These are phyloP conservation scores for Anser brachyrhynchus DNA, from an alignment of 2,113 vertebrate species.

Conservation along the genomic window DNA sequence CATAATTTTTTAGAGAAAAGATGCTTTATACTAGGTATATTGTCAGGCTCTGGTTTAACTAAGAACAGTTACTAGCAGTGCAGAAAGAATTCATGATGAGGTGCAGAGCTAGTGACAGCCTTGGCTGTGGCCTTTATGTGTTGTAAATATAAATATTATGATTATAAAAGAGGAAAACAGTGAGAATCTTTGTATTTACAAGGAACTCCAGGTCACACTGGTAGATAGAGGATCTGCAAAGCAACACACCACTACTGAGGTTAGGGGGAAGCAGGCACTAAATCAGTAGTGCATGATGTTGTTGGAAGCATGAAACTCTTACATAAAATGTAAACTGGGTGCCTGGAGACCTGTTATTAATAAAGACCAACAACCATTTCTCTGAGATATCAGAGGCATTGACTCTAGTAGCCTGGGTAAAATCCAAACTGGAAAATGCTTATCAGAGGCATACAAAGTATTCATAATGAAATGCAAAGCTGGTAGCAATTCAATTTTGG, in stretches of 20 bases:
- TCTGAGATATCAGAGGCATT: constrained; percentile 1
- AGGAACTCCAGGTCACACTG: neutral
- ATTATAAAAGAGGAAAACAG: constrained; percentile 1
- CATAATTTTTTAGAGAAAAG: neutral
- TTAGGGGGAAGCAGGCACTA: neutral
- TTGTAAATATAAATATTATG: neutral
- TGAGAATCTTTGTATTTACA: neutral
- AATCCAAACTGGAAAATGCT: constrained; percentile 41
- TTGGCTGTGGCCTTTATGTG: neutral
- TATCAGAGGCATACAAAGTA: constrained; percentile 18
- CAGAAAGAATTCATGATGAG: neutral
- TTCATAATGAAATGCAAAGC: constrained; percentile 45
- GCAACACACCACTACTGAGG: neutral
- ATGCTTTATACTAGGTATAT: neutral
- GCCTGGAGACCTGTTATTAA: neutral
- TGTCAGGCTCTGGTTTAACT: neutral
- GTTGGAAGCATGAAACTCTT: neutral
- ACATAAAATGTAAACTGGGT: constrained; percentile 16
- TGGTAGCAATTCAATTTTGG: neutral
- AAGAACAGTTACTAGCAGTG: neutral
- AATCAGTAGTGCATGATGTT: neutral
- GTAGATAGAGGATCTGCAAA: neutral
- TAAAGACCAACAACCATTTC: neutral
- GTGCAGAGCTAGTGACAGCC: neutral
- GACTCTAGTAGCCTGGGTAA: constrained; percentile 9